These are phyloP conservation scores for Numenius arquata DNA, from an alignment of 2,113 vertebrate species.

Conservation along the genomic window DNA sequence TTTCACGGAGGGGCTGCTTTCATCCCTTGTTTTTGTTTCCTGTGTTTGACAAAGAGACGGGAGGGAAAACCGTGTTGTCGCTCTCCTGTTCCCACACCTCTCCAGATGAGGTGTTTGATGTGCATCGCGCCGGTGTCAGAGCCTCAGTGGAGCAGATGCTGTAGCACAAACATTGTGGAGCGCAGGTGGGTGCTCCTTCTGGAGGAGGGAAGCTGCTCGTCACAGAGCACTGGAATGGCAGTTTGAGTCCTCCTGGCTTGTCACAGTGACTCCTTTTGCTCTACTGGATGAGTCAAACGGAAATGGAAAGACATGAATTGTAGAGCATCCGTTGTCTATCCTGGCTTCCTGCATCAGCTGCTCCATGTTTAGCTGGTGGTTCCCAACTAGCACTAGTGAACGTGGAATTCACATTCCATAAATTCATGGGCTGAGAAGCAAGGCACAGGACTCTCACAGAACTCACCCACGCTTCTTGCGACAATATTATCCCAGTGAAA, in stretches of 20 bases:
- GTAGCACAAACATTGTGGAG: neutral
- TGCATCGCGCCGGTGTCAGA: neutral
- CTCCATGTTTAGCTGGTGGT: neutral
- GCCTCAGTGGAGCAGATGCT: neutral
- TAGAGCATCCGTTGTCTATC: neutral
- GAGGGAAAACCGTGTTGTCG: neutral
- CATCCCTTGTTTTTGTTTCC: neutral
- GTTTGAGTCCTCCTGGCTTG: neutral
- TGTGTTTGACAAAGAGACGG: neutral
- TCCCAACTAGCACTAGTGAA: neutral
- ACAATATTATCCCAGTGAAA: neutral
- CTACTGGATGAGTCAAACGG: neutral
- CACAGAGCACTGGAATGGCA: neutral
- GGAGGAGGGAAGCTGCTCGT: neutral
- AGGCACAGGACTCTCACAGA: neutral
- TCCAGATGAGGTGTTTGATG: neutral
- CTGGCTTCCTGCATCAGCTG: neutral
- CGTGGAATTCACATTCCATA: neutral
- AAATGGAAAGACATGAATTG: neutral
- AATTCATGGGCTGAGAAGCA: neutral
- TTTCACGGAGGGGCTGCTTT: neutral
- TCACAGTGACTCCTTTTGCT: neutral
- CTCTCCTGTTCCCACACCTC: neutral
- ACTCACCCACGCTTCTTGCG: neutral
- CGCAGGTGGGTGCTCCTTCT: neutral